Evolutionary conservation across 2,888 invertebrate species (phyloP).

Genomic region (Mythimna loreyi): DNA sequence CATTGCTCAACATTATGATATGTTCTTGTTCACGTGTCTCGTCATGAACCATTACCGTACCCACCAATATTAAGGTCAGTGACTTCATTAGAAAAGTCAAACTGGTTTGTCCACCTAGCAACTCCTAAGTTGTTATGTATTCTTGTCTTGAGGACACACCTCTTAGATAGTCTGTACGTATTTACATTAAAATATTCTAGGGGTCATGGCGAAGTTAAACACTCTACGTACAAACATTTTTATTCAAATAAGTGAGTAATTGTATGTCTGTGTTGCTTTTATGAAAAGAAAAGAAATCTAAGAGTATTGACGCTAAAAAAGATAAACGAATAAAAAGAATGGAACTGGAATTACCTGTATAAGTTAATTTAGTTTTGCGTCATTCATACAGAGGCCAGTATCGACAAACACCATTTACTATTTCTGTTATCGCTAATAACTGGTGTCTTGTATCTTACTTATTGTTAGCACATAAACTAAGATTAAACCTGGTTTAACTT

Average conservation of each 20-base stretch:
- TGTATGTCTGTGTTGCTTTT: background rate
- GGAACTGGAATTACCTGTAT: conserved; percentile 15
- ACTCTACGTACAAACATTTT: background rate
- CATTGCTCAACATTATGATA: conserved; percentile 22
- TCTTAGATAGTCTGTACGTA: background rate
- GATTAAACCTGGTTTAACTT: conserved; percentile 1
- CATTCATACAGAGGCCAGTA: background rate
- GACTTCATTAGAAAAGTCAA: conserved; percentile 55
- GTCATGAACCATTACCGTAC: conserved; percentile 29
- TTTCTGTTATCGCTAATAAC: background rate
- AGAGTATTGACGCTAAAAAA: background rate
- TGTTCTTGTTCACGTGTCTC: conserved; percentile 11
- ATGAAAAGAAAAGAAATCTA: background rate
- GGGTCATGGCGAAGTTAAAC: background rate
- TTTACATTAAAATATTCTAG: background rate
- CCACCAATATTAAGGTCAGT: conserved; percentile 55
- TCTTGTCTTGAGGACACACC: conserved; percentile 11
- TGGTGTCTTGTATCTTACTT: background rate
- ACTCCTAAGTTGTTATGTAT: conserved; percentile 7
- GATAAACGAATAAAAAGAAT: background rate
- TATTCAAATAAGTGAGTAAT: background rate
- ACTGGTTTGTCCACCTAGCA: conserved; percentile 35
- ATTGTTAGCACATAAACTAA: background rate
- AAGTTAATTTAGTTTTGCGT: background rate
- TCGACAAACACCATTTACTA: background rate